phyloP scores from a whole-genome alignment of 2,797 vertebrate species.

The Pampus argenteus region DNA sequence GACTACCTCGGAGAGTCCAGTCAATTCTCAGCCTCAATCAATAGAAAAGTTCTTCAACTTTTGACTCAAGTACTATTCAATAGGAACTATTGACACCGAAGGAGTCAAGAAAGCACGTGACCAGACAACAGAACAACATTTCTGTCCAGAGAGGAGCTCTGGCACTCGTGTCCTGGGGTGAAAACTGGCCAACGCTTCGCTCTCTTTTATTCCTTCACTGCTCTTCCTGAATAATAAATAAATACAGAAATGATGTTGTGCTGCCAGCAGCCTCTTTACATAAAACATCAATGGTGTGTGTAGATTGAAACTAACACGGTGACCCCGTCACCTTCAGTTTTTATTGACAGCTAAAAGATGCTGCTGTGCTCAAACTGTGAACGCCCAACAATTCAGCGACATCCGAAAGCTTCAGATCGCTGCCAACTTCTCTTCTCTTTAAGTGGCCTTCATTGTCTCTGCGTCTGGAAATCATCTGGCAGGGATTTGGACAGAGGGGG shows the following conservation, averaged over 20 bases:
- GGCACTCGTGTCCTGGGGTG: constrained; percentile 8
- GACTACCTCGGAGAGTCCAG: constrained; percentile 48
- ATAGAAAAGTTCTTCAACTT: constrained; percentile 67
- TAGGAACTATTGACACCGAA: constrained; percentile 41
- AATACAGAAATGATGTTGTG: constrained; percentile 30
- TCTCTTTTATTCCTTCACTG: constrained; percentile 11
- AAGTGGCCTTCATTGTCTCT: neutral
- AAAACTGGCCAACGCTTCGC: constrained; percentile 17
- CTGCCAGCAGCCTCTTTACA: constrained; percentile 43
- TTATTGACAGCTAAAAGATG: constrained; percentile 8
- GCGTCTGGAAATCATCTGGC: neutral
- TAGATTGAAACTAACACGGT: constrained; percentile 38
- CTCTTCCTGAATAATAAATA: constrained; percentile 54
- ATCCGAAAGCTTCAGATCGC: neutral
- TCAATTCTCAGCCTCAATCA: constrained; percentile 48
- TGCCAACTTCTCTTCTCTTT: constrained; percentile 9
- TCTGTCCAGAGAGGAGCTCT: neutral
- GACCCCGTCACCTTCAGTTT: constrained; percentile 18
- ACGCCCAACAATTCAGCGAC: constrained; percentile 11
- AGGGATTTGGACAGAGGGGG: constrained; percentile 4
- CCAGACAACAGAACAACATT: constrained; percentile 32
- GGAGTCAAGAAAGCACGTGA: constrained; percentile 15
- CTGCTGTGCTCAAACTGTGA: neutral
- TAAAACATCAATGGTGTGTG: constrained; percentile 55
- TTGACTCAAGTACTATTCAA: constrained; percentile 40